Percentiles rank a stretch among this genome's conserved stretches.
Evolutionary conservation across 2,113 vertebrate species (phyloP).

Genomic region (Xiphorhynchus elegans): DNA sequence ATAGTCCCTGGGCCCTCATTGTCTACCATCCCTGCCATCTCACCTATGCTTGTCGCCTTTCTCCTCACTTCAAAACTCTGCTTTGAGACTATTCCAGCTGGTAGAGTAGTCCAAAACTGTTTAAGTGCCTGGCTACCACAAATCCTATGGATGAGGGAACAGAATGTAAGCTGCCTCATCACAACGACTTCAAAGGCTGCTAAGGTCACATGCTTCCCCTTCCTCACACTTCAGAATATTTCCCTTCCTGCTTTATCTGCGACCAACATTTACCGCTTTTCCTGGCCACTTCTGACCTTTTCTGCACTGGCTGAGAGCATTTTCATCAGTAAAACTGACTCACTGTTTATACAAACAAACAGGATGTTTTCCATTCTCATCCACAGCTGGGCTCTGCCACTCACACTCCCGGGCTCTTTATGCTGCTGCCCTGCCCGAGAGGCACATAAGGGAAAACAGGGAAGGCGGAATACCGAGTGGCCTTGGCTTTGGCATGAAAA

Average conservation of each 20-base stretch:
- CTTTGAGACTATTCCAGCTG: not conserved
- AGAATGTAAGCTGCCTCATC: not conserved
- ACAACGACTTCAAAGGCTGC: not conserved
- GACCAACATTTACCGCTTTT: not conserved
- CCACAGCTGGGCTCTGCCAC: slow-evolving; percentile 33
- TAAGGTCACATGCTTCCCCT: not conserved
- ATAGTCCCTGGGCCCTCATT: not conserved
- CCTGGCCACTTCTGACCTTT: not conserved
- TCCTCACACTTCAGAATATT: not conserved
- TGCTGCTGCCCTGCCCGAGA: not conserved
- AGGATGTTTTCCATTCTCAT: slow-evolving; percentile 39
- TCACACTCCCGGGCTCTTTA: not conserved
- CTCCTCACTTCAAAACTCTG: not conserved
- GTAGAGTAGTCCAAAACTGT: not conserved
- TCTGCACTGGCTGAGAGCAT: not conserved
- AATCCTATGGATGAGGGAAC: not conserved
- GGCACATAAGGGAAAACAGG: not conserved
- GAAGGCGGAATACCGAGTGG: not conserved
- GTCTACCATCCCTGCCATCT: not conserved
- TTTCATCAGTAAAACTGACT: slow-evolving; percentile 11
- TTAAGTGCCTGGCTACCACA: not conserved
- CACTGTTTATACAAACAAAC: slow-evolving; percentile 51
- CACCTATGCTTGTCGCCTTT: not conserved
- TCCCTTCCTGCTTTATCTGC: not conserved
- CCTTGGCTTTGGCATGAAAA: not conserved